Evolutionary conservation across 2,113 vertebrate genomes (phyloP).

Genomic region (Malurus melanocephalus): DNA sequence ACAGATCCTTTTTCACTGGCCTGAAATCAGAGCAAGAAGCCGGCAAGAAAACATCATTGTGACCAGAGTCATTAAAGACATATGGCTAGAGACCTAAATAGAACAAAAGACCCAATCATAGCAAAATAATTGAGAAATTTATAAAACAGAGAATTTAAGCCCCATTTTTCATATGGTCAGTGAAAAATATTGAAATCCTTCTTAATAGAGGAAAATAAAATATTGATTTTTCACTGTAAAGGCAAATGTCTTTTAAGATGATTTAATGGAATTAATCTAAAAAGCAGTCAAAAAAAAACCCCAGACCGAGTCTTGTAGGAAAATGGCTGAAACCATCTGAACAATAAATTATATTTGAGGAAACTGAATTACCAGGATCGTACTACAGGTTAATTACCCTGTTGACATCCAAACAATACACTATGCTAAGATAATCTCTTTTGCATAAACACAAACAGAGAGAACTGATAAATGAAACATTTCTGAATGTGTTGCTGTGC

Average conservation of each 20-base stretch:
- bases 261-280: background rate
- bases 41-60: background rate
- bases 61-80: background rate
- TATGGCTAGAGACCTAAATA: background rate
- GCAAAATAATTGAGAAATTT: background rate
- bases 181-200: background rate
- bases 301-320: background rate
- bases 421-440: background rate
- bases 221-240: background rate
- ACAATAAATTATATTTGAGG: background rate
- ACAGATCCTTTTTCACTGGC: background rate
- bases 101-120: background rate
- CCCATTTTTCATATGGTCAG: background rate
- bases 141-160: background rate
- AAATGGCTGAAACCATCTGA: background rate
- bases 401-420: background rate
- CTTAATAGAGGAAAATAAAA: background rate
- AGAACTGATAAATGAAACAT: slow-evolving; percentile 3
- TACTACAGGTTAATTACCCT: background rate
- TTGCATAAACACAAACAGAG: background rate
- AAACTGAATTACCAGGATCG: slow-evolving; percentile 1
- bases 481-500: background rate
- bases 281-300: background rate
- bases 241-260: background rate
- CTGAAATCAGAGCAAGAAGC: background rate